Evolutionary conservation across 92 coral and sea anemone species (phyloP).

Genomic region (Siderastrea siderea): DNA sequence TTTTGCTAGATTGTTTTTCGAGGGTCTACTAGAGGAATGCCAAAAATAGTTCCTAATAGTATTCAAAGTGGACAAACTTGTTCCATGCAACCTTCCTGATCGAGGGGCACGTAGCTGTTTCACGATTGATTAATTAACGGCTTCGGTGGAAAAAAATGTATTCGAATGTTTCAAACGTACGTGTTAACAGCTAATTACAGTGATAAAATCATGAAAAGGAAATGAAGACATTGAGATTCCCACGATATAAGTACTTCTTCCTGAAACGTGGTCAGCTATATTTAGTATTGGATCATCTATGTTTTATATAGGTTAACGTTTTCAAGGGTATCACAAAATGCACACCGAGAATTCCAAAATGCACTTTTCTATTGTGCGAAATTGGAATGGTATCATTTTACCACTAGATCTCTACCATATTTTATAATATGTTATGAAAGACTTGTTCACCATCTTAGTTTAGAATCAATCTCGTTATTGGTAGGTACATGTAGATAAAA

Average conservation of each 20-base stretch:
- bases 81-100: too few relatives aligned
- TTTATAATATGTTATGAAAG: too few relatives aligned
- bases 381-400: too few relatives aligned
- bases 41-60: too few relatives aligned
- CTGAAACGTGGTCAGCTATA: conserved; percentile 4
- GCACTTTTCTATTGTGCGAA: neutral
- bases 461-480: too few relatives aligned
- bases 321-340: conserved; percentile 1
- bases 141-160: neutral
- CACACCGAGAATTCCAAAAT: neutral
- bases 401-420: too few relatives aligned
- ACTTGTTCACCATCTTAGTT: too few relatives aligned
- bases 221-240: neutral
- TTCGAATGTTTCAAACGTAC: neutral
- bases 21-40: neutral
- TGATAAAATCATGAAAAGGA: neutral
- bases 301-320: neutral
- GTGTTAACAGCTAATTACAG: neutral
- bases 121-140: neutral
- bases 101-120: neutral
- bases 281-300: conserved; percentile 1
- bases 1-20: neutral
- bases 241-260: neutral
- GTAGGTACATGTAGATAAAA: too few relatives aligned
- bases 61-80: too few relatives aligned